Percentiles rank a stretch among this genome's conserved stretches.
phyloP scores from a whole-genome alignment of 2,113 vertebrate species.

The Otolemur garnettii region DNA sequence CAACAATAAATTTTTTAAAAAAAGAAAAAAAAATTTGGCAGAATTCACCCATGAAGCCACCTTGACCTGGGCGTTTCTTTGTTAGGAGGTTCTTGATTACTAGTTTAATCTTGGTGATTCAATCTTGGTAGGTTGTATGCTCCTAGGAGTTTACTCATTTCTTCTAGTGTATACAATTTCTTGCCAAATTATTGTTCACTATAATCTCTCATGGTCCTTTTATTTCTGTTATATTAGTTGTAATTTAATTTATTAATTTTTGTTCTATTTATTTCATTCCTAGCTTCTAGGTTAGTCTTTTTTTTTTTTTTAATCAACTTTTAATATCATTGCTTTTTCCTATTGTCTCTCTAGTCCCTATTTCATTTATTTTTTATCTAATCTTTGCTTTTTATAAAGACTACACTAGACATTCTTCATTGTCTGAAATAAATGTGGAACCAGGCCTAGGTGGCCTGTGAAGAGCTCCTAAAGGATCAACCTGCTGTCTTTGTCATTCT shows the following conservation, averaged over 20 bases:
- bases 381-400: background rate
- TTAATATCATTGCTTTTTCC: background rate
- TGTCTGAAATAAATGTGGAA: background rate
- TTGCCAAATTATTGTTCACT: background rate
- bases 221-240: background rate
- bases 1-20: too few species aligned
- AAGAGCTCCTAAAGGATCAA: background rate
- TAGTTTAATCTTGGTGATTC: background rate
- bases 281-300: background rate
- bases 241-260: background rate
- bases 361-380: background rate
- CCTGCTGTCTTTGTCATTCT: background rate
- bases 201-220: background rate
- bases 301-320: background rate
- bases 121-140: background rate
- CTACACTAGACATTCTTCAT: background rate
- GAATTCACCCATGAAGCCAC: background rate
- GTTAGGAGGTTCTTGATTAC: background rate
- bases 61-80: background rate
- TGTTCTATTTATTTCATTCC: background rate
- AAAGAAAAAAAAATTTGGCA: background rate
- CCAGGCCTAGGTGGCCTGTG: background rate
- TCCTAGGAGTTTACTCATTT: background rate
- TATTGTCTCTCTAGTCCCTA: background rate
- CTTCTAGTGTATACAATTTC: background rate